phyloP scores from a whole-genome alignment of 2,888 invertebrate species.

The Cylloceria caligata region DNA sequence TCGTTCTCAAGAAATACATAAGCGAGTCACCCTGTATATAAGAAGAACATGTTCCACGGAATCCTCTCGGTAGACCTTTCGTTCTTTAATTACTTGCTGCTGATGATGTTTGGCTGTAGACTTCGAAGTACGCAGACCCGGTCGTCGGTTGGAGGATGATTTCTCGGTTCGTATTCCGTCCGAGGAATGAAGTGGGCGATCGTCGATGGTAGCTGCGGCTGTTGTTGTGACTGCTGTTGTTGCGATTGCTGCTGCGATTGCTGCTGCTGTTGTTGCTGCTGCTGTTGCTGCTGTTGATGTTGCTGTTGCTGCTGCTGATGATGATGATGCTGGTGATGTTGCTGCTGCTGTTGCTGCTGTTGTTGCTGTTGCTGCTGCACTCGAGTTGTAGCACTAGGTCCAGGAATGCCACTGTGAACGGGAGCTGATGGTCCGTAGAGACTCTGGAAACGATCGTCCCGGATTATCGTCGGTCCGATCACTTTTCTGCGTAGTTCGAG shows the following conservation, averaged over 20 bases:
- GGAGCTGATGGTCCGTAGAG: conserved; percentile 83
- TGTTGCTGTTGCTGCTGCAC: conserved; percentile 42
- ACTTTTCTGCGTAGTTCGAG: conserved; percentile 83
- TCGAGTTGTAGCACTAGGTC: conserved; percentile 67
- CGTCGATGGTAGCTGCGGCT: conserved; percentile 1
- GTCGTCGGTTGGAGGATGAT: background rate
- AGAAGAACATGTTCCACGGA: conserved; percentile 81
- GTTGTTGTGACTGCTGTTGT: conserved; percentile 69
- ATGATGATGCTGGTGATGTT: conserved; percentile 68
- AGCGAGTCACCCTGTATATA: conserved; percentile 81
- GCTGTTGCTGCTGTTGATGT: conserved; percentile 63
- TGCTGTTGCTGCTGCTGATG: conserved; percentile 70
- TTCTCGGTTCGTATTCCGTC: conserved; percentile 49
- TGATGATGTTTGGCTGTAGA: conserved; percentile 64
- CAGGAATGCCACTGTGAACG: conserved; percentile 64
- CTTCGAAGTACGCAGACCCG: background rate
- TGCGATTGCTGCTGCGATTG: conserved; percentile 69
- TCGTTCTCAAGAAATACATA: conserved; percentile 73
- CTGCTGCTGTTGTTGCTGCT: conserved; percentile 20
- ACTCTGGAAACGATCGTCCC: conserved; percentile 89
- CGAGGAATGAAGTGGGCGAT: background rate
- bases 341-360: conserved; percentile 18
- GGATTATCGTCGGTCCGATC: conserved; percentile 89
- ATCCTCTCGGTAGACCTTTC: conserved; percentile 78
- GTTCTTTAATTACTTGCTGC: conserved; percentile 80